A percentile compares a stretch with the other conserved stretches of the same genome.
Conservation (phyloP, 2,888 invertebrate genomes). For the Trisateles emortualis region DNA sequence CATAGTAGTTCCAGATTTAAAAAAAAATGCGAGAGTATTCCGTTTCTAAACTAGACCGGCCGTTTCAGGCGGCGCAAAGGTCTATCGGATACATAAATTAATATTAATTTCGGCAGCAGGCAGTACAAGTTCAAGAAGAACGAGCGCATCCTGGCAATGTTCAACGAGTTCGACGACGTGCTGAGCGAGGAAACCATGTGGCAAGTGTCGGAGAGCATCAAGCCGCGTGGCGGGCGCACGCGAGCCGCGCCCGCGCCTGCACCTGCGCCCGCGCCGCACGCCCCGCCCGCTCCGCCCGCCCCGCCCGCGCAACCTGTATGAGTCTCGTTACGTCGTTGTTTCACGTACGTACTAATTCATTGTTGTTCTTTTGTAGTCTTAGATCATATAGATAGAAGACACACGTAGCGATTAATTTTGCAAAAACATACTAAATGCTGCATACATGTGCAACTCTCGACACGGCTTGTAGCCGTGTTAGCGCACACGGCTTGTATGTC, state of each 20-base stretch:
- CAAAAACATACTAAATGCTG: too few species aligned
- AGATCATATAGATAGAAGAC: too few species aligned
- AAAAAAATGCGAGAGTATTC: neutral
- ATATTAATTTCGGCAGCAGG: slow-evolving; percentile 79
- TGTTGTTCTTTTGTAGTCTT: too few species aligned
- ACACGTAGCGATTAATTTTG: too few species aligned
- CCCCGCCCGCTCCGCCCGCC: slow-evolving; percentile 50
- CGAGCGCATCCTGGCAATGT: slow-evolving; percentile 97
- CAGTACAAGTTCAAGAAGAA: slow-evolving; percentile 97
- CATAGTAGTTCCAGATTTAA: neutral
- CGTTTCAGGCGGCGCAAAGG: neutral
- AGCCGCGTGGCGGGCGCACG: slow-evolving; percentile 92
- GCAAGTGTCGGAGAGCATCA: slow-evolving; percentile 98
- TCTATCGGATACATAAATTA: slow-evolving; percentile 14
- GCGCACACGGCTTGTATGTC: too few species aligned
- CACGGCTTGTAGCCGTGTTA: too few species aligned
- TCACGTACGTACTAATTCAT: slow-evolving; percentile 21
- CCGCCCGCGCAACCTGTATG: slow-evolving; percentile 41
- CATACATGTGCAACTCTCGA: too few species aligned
- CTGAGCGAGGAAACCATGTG: slow-evolving; percentile 99
- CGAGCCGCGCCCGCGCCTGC: slow-evolving; percentile 55
- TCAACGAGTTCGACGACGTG: slow-evolving; percentile 98
- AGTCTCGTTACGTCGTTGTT: neutral
- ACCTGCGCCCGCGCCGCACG: slow-evolving; percentile 38
- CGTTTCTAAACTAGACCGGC: neutral